Percentiles rank a stretch among this genome's conserved stretches.
Conservation (phyloP, 2,888 invertebrate genomes). For the Apotomis turbidana region DNA sequence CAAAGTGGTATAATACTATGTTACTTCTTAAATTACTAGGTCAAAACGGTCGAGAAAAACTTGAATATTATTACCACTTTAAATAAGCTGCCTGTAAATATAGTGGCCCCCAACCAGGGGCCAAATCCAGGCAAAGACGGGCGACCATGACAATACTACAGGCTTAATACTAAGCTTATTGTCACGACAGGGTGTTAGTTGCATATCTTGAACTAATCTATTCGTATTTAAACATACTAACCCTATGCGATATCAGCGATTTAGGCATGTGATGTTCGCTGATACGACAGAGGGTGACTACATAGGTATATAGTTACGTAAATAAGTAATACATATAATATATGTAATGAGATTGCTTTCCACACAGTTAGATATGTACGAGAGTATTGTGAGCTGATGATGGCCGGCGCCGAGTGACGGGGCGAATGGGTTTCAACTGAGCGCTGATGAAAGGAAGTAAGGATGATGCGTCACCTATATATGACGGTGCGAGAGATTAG, state of each 20-base stretch:
- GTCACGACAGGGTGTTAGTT: slow-evolving; percentile 80
- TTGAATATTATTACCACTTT: slow-evolving; percentile 32
- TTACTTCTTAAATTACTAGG: slow-evolving; percentile 5
- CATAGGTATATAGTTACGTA: slow-evolving; percentile 60
- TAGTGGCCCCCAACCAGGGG: slow-evolving; percentile 43
- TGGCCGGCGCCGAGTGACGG: slow-evolving; percentile 61
- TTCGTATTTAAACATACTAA: slow-evolving; percentile 48
- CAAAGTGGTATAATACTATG: neutral
- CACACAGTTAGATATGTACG: slow-evolving; percentile 78
- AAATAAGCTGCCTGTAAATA: slow-evolving; percentile 1
- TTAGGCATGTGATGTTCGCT: slow-evolving; percentile 42
- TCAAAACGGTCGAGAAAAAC: neutral
- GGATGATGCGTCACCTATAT: neutral
- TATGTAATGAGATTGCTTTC: slow-evolving; percentile 78
- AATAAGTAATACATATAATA: slow-evolving; percentile 65
- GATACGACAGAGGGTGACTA: slow-evolving; percentile 43
- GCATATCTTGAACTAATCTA: slow-evolving; percentile 75
- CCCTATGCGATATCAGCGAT: slow-evolving; percentile 30
- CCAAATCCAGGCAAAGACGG: slow-evolving; percentile 61
- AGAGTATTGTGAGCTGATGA: slow-evolving; percentile 65
- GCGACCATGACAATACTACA: slow-evolving; percentile 59
- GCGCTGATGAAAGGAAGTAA: slow-evolving; percentile 7
- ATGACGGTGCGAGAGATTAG: neutral
- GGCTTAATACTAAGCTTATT: slow-evolving; percentile 77
- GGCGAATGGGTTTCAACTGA: slow-evolving; percentile 27